These are phyloP conservation scores for Onychomys torridus DNA, from an alignment of 2,797 vertebrate genomes.

Conservation along the genomic window DNA sequence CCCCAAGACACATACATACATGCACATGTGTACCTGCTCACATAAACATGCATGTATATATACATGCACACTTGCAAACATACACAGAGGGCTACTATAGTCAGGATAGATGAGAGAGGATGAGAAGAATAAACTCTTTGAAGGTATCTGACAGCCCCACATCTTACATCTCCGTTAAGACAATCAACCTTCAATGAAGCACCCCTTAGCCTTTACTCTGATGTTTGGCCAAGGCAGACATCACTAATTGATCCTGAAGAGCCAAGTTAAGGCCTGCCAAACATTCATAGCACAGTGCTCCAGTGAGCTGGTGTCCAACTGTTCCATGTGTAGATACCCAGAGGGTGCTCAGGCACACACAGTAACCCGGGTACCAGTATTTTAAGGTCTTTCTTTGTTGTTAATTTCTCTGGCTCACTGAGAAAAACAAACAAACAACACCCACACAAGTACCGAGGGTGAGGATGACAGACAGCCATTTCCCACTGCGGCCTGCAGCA, in stretches of 20 bases:
- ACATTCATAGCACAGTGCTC: not conserved
- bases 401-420: not conserved
- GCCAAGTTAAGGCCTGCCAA: not conserved
- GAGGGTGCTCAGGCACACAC: not conserved
- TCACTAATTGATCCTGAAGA: not conserved
- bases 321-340: not conserved
- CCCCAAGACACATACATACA: too few relatives aligned
- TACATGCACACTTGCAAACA: not conserved
- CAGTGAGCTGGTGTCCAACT: not conserved
- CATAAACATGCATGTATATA: not conserved
- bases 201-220: not conserved
- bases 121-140: not conserved
- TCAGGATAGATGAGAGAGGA: not conserved
- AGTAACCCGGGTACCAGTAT: not conserved
- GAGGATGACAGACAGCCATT: not conserved
- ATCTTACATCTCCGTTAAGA: not conserved
- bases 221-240: not conserved
- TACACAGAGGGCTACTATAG: not conserved
- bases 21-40: not conserved
- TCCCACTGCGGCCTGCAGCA: not conserved
- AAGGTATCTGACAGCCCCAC: too few relatives aligned
- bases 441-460: not conserved
- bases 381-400: not conserved
- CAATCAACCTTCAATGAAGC: not conserved
- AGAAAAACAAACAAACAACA: not conserved